phyloP scores from a whole-genome alignment of 92 coral and sea anemone genomes.

The Paramuricea clavata region DNA sequence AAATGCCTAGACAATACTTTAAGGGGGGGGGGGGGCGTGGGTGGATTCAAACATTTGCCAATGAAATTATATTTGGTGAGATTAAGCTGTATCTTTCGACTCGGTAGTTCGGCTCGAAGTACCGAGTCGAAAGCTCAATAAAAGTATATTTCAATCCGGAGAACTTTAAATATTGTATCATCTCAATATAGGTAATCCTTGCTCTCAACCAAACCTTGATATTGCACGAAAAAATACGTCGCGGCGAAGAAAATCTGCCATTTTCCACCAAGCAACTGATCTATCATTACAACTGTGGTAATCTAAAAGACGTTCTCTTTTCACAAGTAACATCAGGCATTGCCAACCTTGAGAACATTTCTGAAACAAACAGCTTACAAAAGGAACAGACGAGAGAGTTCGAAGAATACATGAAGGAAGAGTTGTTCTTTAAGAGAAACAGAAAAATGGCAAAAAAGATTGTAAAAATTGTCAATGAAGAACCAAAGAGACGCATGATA shows the following conservation, averaged over 20 bases:
- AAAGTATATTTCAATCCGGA: no score
- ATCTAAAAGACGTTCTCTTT: slow-evolving; percentile 78
- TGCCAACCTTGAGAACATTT: slow-evolving; percentile 69
- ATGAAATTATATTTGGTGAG: no score
- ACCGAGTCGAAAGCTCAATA: no score
- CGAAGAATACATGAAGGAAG: slow-evolving; percentile 79
- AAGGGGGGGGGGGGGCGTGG: no score
- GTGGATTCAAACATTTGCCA: no score
- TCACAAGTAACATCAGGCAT: slow-evolving; percentile 78
- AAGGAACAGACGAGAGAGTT: slow-evolving; percentile 70
- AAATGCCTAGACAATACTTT: no score
- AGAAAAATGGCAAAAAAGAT: slow-evolving; percentile 87
- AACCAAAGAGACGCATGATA: slow-evolving; percentile 85
- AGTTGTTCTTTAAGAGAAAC: slow-evolving; percentile 83
- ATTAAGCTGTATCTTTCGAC: no score
- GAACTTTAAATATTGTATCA: no score
- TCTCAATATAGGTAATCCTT: slow-evolving; percentile 74
- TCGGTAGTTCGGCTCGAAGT: no score
- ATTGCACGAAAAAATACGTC: slow-evolving; percentile 87
- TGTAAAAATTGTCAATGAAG: slow-evolving; percentile 66
- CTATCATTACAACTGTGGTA: slow-evolving; percentile 92
- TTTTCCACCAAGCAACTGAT: slow-evolving; percentile 87
- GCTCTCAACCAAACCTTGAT: slow-evolving; percentile 89
- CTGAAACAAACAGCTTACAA: slow-evolving; percentile 63
- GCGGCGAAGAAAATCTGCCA: slow-evolving; percentile 76